Percentiles rank a stretch among this genome's conserved stretches.
Conservation (phyloP, 2,113 vertebrate species). For the Macquaria australasica region DNA sequence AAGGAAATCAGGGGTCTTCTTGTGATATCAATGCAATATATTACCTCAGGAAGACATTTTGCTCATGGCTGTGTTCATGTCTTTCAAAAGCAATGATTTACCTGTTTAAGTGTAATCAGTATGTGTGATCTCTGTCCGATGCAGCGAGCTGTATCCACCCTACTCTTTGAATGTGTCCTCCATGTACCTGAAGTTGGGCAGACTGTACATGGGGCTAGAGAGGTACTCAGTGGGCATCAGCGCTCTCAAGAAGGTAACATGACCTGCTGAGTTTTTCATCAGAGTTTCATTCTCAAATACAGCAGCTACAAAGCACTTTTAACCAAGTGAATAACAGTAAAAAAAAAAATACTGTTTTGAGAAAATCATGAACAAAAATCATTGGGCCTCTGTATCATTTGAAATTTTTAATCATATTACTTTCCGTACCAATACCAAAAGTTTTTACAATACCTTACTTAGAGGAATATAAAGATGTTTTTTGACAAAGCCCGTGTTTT, state of each 20-base stretch:
- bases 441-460: neutral
- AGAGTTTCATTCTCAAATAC: neutral
- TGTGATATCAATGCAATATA: neutral
- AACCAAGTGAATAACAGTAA: neutral
- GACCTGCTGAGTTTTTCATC: neutral
- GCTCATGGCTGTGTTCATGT: neutral
- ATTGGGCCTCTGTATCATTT: neutral
- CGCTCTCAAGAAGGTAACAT: slow-evolving; percentile 89
- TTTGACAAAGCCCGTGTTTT: neutral
- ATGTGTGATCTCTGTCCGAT: slow-evolving; percentile 26
- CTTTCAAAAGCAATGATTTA: neutral
- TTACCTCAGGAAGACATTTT: neutral
- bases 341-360: neutral
- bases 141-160: slow-evolving; percentile 91
- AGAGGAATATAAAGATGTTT: neutral
- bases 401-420: neutral
- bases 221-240: slow-evolving; percentile 81
- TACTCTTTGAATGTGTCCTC: slow-evolving; percentile 96
- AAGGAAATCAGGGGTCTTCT: neutral
- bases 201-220: slow-evolving; percentile 89
- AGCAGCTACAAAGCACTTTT: neutral
- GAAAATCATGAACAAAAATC: neutral
- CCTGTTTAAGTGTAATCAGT: neutral
- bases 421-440: neutral
- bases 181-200: slow-evolving; percentile 95